phyloP scores from a whole-genome alignment of 2,888 invertebrate species.

The Lathronympha strigana region DNA sequence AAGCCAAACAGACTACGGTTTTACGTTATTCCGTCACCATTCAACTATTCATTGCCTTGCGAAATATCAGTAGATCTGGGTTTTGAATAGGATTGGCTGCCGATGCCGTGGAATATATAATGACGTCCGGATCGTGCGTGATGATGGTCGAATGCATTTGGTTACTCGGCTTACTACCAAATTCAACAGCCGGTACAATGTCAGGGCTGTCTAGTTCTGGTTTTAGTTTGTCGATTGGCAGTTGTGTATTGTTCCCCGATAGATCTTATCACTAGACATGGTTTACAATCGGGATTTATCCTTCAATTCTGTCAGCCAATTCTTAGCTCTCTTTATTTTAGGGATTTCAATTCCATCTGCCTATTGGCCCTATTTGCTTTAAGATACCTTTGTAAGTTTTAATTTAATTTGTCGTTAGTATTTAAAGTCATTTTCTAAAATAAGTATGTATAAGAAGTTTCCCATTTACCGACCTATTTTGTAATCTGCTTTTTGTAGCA shows the following conservation, averaged over 20 bases:
- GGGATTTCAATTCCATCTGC: too few species aligned
- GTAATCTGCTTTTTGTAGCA: too few species aligned
- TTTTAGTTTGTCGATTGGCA: slow-evolving; percentile 10
- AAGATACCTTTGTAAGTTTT: too few species aligned
- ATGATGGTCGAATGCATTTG: slow-evolving; percentile 35
- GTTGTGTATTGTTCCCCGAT: neutral
- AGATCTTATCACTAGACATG: neutral
- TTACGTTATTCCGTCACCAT: slow-evolving; percentile 24
- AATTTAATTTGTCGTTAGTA: too few species aligned
- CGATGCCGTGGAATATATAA: slow-evolving; percentile 38
- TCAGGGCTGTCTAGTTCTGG: slow-evolving; percentile 1
- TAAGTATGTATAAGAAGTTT: too few species aligned
- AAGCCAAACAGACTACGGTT: slow-evolving; percentile 7
- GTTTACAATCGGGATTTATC: neutral
- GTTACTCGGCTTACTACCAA: slow-evolving; percentile 33
- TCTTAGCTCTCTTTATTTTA: too few species aligned
- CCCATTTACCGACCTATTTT: too few species aligned
- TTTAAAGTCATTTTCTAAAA: too few species aligned
- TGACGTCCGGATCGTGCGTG: slow-evolving; percentile 35
- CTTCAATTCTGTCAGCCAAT: too few species aligned
- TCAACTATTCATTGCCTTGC: slow-evolving; percentile 33
- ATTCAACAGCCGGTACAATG: slow-evolving; percentile 21
- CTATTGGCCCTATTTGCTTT: too few species aligned
- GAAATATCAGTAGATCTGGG: slow-evolving; percentile 33
- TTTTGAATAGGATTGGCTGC: slow-evolving; percentile 37